phyloP scores from a whole-genome alignment of 2,797 vertebrate genomes.

The Pipistrellus pygmaeus region DNA sequence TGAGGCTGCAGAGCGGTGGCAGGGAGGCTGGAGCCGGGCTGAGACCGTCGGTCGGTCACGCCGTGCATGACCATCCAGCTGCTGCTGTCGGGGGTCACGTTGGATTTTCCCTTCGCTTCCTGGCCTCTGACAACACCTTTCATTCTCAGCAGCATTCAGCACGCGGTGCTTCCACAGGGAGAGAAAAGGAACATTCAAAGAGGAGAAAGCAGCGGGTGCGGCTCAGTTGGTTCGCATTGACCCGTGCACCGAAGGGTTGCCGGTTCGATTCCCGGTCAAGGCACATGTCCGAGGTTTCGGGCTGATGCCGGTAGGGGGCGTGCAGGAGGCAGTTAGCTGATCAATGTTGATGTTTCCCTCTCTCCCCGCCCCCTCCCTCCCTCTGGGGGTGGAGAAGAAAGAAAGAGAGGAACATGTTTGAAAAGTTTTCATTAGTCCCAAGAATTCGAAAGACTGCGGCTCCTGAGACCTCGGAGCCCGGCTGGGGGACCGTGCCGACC shows the following conservation, averaged over 20 bases:
- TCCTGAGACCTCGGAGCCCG: slow-evolving; percentile 57
- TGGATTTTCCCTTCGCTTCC: neutral
- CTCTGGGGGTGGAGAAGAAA: slow-evolving; percentile 11
- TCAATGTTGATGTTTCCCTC: too few species aligned
- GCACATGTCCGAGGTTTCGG: too few species aligned
- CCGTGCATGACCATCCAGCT: neutral
- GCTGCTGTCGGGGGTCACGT: neutral
- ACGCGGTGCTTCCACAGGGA: slow-evolving; percentile 4
- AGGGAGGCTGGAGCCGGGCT: too few species aligned
- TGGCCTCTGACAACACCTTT: slow-evolving; percentile 60
- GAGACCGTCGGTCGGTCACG: too few species aligned
- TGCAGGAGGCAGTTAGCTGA: too few species aligned
- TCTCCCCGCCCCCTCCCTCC: too few species aligned
- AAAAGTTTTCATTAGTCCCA: slow-evolving; percentile 81
- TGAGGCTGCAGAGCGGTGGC: slow-evolving; percentile 39
- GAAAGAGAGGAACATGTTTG: slow-evolving; percentile 72
- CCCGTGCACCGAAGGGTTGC: too few species aligned
- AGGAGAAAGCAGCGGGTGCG: neutral
- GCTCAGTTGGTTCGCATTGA: too few species aligned
- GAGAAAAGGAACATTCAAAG: slow-evolving; percentile 65
- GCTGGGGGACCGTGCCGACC: accelerated
- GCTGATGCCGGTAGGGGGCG: too few species aligned
- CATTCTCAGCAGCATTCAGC: slow-evolving; percentile 59
- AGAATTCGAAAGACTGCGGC: slow-evolving; percentile 71
- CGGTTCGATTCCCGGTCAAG: too few species aligned